phyloP scores from a whole-genome alignment of 2,888 invertebrate species.

The Ferrisia virgata region DNA sequence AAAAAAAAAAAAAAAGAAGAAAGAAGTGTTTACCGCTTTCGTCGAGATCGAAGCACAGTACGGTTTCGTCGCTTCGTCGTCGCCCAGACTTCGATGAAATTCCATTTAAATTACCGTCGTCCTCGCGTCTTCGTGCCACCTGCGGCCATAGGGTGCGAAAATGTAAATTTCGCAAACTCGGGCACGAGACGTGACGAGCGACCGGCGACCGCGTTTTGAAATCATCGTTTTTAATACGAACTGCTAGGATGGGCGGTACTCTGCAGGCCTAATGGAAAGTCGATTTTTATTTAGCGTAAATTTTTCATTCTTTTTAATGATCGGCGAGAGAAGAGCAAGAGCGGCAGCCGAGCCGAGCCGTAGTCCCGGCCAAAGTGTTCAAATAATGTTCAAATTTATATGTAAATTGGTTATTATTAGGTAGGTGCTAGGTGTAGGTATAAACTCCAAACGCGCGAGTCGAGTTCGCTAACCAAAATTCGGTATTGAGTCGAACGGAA shows the following conservation, averaged over 20 bases:
- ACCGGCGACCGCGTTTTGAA: background rate
- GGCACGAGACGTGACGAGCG: too few relatives aligned
- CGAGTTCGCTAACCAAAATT: too few relatives aligned
- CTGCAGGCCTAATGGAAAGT: background rate
- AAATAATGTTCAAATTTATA: background rate
- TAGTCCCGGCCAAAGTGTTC: background rate
- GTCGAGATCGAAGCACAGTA: background rate
- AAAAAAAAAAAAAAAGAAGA: too few relatives aligned
- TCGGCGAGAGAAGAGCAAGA: too few relatives aligned
- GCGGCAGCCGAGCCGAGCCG: too few relatives aligned
- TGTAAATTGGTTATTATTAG: conserved; percentile 11
- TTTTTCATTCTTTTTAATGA: conserved; percentile 8
- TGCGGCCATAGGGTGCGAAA: background rate
- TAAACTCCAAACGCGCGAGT: too few relatives aligned
- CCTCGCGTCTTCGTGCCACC: background rate
- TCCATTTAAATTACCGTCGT: background rate
- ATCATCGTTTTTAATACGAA: conserved; percentile 1
- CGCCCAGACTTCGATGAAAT: background rate
- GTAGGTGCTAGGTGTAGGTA: too few relatives aligned
- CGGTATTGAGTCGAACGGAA: background rate
- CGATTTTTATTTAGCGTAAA: background rate
- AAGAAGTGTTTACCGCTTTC: background rate
- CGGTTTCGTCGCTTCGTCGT: too few relatives aligned
- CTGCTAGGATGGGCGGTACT: background rate
- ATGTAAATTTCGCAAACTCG: background rate